Evolutionary conservation across 2,888 invertebrate species (phyloP), one percentile per base, ranked within the genome.

Genomic region (Tillus elongatus): DNA sequence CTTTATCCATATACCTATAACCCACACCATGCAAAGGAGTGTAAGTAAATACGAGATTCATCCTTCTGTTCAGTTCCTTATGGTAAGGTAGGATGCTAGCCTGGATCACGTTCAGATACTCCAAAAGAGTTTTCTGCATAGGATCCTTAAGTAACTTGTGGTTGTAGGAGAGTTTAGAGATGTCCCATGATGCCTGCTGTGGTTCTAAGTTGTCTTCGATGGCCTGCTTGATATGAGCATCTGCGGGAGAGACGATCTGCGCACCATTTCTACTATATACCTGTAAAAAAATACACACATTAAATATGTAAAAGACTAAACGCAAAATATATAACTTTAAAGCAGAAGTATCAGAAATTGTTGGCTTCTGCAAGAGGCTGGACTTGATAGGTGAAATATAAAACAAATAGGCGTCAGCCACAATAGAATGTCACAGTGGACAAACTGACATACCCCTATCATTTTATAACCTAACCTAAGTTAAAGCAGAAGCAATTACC

Each of bases 11-110:
- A 56, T 76, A 92, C 2, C 75, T 67, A 58, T 85, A 83, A 0
- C 96, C 96, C 3, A 98, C 96, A 3, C 98, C 98, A 61, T 99
- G 98, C 89, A 99, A 92, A 0, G 97, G 88, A 8, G 95, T 93
- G 60, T 96, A 97, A 0, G 88, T 85, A 44, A 90, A 79, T 30
- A 49, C 19, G 4, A 57, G 27, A 0, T 69, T 61, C 0, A 75
- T 71, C 11, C 65, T 69, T 28, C 61, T 63, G 50, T 80, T 82
- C 24, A 74, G 60, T 27, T 71, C 65, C 19, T 75, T 50, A 6
- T 72, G 63, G 2, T 70, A 70, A 15, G 71, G 61, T 12, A 77
- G 63, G 4, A 84, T 63, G 15, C 67, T 67, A 3, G 67, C 58
- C 9, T 65, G 61, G 2, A 90, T 66, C 16, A 72, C 71, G 8